Conservation (phyloP, 2,113 vertebrate genomes). For the Lophochroa leadbeateri region DNA sequence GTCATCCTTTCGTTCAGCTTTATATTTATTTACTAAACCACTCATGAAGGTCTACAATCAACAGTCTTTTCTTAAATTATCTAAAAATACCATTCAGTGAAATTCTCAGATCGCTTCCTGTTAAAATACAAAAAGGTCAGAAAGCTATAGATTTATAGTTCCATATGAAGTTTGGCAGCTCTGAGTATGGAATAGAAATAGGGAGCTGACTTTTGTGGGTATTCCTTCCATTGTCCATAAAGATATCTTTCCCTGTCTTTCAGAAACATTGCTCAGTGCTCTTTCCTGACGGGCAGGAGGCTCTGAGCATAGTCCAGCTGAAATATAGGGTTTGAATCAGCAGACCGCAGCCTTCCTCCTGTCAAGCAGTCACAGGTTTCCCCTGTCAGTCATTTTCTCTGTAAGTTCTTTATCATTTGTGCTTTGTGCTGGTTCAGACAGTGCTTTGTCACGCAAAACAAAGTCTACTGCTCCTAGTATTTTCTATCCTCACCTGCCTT, state of each 20-base stretch:
- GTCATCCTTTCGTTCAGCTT: slow-evolving; percentile 16
- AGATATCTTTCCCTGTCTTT: not conserved
- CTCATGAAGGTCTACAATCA: slow-evolving; percentile 4
- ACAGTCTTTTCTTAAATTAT: not conserved
- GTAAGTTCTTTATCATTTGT: not conserved
- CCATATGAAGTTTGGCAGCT: not conserved
- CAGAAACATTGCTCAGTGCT: not conserved
- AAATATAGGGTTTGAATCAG: not conserved
- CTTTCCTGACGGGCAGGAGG: not conserved
- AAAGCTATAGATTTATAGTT: not conserved
- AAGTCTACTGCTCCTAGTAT: not conserved
- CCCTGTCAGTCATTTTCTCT: not conserved
- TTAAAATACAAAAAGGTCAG: slow-evolving; percentile 16
- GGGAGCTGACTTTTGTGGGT: not conserved
- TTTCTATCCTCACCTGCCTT: not conserved
- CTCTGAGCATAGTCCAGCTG: not conserved
- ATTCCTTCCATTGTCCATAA: not conserved
- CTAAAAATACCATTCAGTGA: slow-evolving; percentile 3
- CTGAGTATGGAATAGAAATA: not conserved
- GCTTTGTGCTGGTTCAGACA: not conserved
- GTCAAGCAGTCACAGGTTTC: not conserved
- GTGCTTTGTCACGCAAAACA: not conserved
- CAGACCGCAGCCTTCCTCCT: slow-evolving; percentile 13
- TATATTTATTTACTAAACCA: slow-evolving; percentile 37
- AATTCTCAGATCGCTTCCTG: slow-evolving; percentile 2